Evolutionary conservation across 2,797 vertebrate genomes (phyloP), one percentile per base, ranked within the genome.

Genomic region (Gymnodraco acuticeps): DNA sequence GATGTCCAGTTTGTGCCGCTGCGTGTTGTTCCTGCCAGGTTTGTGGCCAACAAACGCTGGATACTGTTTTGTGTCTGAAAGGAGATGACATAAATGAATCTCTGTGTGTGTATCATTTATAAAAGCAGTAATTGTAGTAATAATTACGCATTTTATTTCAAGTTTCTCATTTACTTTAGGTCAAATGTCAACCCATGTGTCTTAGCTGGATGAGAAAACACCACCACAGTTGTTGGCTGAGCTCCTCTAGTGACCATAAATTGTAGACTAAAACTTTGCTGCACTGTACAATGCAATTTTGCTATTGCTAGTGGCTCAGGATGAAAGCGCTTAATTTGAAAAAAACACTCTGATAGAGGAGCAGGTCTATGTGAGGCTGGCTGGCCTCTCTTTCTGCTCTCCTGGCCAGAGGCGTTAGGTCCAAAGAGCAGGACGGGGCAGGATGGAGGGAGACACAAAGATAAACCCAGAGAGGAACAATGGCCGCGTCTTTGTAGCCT

Each of bases 21-120:
- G 98, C 0, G 98, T 98, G 95, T 93, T 96, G 95, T 98, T 99
- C 87, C 97, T 95, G 87, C 97, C 98, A 81, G 98, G 98, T 91
- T 97, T 99, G 96, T 99, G 98, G 89, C 98, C 98, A 91, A 99
- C 96, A 81, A 99, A 99, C 66, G 96, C 97, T 27, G 98, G 98
- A 95, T 99, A 99, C 93, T 99, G 98, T 95, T 96, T 99, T 85
- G 98, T 99, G 93, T 98, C 98, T 99, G 96, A 10, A 70, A 83
- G 52, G n/a, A 58, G 69, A 82, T 27, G 50, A 68, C 16, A 55
- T 63, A 72, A 60, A 54, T 58, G 0, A 51, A 55, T 48, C 54
- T 64, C 17, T 59, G 27, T 20, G 10, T 56, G 54, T 43, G 42
- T 48, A 13, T 55, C n/a, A 31, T 63, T 67, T 45, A 43, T 43